phyloP scores from a whole-genome alignment of 2,113 vertebrate genomes.

The Ictalurus furcatus region DNA sequence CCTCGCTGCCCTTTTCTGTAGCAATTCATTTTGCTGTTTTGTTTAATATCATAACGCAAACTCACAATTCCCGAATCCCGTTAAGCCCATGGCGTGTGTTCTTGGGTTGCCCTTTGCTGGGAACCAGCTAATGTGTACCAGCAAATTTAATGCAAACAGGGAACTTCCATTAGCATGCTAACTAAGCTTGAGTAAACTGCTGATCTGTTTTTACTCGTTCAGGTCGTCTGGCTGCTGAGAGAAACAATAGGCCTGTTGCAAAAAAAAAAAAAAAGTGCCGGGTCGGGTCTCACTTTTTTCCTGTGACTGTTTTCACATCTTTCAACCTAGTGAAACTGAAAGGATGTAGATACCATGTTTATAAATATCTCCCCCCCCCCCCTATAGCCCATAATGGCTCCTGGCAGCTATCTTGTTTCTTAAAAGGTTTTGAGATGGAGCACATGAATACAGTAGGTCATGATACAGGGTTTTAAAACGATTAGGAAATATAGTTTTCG shows the following conservation, averaged over 20 bases:
- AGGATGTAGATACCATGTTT: constrained; percentile 63
- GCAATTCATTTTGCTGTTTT: constrained; percentile 56
- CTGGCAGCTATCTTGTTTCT: background rate
- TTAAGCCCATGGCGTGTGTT: background rate
- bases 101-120: background rate
- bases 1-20: constrained; percentile 48
- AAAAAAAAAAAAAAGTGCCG: constrained; percentile 68
- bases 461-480: background rate
- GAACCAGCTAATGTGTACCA: background rate
- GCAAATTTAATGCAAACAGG: background rate
- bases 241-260: constrained; percentile 80
- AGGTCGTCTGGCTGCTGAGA: constrained; percentile 46
- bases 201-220: constrained; percentile 27
- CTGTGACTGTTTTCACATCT: constrained; percentile 81
- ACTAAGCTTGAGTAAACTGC: constrained; percentile 23
- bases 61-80: constrained; percentile 24
- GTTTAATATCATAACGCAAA: constrained; percentile 59
- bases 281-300: constrained; percentile 80
- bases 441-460: background rate
- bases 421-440: background rate
- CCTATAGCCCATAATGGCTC: constrained; percentile 2
- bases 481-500: background rate
- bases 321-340: constrained; percentile 61
- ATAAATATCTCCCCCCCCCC: constrained; percentile 55
- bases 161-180: constrained; percentile 36